phyloP scores from a whole-genome alignment of 2,113 vertebrate species.

The Murina feae region DNA sequence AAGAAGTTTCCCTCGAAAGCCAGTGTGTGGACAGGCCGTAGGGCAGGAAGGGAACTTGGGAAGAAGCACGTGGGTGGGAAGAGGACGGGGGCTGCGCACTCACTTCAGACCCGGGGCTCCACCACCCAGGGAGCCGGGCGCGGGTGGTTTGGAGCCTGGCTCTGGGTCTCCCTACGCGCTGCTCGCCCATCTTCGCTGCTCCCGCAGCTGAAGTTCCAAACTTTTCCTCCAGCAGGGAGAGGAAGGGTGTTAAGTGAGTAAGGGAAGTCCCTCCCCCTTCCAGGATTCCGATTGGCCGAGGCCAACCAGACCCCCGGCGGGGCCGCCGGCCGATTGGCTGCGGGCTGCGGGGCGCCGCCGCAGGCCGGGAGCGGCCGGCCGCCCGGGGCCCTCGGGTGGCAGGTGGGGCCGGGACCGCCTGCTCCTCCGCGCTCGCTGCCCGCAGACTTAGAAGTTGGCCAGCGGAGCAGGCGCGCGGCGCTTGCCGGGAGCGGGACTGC shows the following conservation, averaged over 20 bases:
- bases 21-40: background rate
- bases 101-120: background rate
- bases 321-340: conserved; percentile 49
- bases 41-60: background rate
- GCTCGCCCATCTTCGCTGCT: rapidly evolving
- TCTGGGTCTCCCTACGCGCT: rapidly evolving
- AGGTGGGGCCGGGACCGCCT: conserved; percentile 38
- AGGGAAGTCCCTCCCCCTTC: conserved; percentile 74
- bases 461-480: background rate
- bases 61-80: background rate
- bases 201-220: rapidly evolving
- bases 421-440: background rate
- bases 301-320: background rate
- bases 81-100: background rate
- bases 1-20: background rate
- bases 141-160: rapidly evolving
- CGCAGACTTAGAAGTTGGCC: background rate
- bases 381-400: conserved; percentile 41
- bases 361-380: background rate
- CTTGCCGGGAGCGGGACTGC: background rate
- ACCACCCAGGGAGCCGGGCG: background rate
- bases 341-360: background rate
- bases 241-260: conserved; percentile 65
- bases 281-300: conserved; percentile 28
- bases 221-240: background rate